These are phyloP conservation scores for Sakesphorus luctuosus DNA, from an alignment of 2,113 vertebrate species.

Conservation along the genomic window DNA sequence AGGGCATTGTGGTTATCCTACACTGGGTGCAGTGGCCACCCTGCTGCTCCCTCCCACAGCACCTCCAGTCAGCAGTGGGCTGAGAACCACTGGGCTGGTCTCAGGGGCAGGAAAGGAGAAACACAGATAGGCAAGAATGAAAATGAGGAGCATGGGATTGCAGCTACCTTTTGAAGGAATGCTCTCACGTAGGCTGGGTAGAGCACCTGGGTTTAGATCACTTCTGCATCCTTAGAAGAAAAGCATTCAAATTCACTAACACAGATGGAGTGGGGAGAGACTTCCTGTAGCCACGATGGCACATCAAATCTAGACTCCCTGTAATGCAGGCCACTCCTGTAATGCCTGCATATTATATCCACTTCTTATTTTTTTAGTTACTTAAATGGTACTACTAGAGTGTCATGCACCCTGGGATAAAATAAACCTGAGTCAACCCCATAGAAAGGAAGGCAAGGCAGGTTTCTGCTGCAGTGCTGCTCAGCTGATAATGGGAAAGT, in stretches of 20 bases:
- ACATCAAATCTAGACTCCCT: neutral
- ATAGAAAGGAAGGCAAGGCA: neutral
- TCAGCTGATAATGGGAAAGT: neutral
- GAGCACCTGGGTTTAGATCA: neutral
- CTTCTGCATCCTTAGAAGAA: neutral
- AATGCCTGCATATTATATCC: neutral
- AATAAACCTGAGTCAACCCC: neutral
- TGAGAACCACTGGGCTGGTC: neutral
- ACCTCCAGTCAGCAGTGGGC: accelerated
- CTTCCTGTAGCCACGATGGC: neutral
- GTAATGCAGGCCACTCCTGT: neutral
- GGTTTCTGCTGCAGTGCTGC: neutral
- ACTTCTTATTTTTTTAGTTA: neutral
- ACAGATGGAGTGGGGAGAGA: neutral
- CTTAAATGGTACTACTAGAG: neutral
- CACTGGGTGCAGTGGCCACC: accelerated
- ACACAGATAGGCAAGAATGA: neutral
- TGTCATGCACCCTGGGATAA: neutral
- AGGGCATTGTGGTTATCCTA: accelerated
- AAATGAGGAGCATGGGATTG: neutral
- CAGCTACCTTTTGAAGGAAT: neutral
- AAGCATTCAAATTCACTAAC: neutral
- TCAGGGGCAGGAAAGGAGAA: neutral
- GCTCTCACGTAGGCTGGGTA: neutral
- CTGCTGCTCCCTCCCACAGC: neutral